Conservation (phyloP, 2,113 vertebrate species). For the Oncorhynchus clarkii region DNA sequence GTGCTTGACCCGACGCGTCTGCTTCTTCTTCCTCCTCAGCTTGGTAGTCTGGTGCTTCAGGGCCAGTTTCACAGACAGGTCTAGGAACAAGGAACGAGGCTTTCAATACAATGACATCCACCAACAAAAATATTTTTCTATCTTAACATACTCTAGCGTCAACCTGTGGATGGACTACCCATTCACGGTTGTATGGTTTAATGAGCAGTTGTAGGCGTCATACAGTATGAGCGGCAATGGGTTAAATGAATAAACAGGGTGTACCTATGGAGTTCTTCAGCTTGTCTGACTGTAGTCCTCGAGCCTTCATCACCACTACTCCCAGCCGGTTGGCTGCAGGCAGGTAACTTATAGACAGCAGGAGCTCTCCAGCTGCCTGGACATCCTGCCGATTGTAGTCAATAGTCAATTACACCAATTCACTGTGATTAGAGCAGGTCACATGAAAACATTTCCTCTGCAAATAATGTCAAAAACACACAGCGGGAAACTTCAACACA, state of each 20-base stretch:
- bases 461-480: not conserved
- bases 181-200: not conserved
- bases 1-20: conserved; percentile 83
- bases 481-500: no score
- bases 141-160: no score
- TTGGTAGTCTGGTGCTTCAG: conserved; percentile 82
- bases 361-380: conserved; percentile 77
- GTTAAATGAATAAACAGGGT: not conserved
- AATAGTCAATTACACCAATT: not conserved
- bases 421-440: not conserved
- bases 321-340: conserved; percentile 85
- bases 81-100: conserved; percentile 47
- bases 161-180: no score
- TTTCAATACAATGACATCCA: no score
- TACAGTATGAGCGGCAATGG: not conserved
- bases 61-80: conserved; percentile 85
- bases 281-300: conserved; percentile 80
- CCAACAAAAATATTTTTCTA: no score
- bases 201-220: not conserved
- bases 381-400: conserved; percentile 61
- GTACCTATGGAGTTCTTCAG: conserved; percentile 82
- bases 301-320: conserved; percentile 86
- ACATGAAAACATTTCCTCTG: not conserved
- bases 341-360: conserved; percentile 86
- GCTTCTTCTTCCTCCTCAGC: conserved; percentile 86